Evolutionary conservation across 2,888 invertebrate genomes (phyloP).

Genomic region (Stegophylla sp.): DNA sequence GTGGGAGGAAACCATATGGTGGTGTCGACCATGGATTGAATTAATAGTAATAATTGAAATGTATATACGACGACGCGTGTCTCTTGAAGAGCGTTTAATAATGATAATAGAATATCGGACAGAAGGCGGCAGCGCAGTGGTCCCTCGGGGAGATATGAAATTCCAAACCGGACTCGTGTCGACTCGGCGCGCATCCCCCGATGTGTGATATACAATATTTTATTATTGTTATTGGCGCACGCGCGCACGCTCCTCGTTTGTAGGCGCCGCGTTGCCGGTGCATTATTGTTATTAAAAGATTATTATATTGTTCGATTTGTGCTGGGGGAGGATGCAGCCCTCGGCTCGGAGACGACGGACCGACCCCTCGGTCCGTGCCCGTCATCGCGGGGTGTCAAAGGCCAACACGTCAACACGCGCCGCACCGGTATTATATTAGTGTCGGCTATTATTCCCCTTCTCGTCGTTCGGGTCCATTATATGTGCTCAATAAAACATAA

Average conservation of each 20-base stretch:
- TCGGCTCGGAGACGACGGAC: conserved; percentile 1
- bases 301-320: conserved; percentile 52
- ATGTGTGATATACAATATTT: conserved; percentile 8
- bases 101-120: neutral
- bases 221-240: conserved; percentile 11
- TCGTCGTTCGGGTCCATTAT: conserved; percentile 4
- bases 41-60: conserved; percentile 40
- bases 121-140: conserved; percentile 1
- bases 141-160: conserved; percentile 55
- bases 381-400: conserved; percentile 48
- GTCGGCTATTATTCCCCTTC: neutral
- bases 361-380: conserved; percentile 30
- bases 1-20: conserved; percentile 26
- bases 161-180: conserved; percentile 52
- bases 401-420: conserved; percentile 35
- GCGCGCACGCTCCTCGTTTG: conserved; percentile 2
- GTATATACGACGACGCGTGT: conserved; percentile 15
- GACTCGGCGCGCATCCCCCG: conserved; percentile 10
- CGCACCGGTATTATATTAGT: neutral
- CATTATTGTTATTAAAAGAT: conserved; percentile 59
- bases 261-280: conserved; percentile 52
- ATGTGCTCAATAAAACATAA: neutral
- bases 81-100: conserved; percentile 3
- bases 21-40: neutral
- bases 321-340: conserved; percentile 48